These are phyloP conservation scores for Felis chaus DNA, from an alignment of 2,113 vertebrate genomes.

Conservation along the genomic window DNA sequence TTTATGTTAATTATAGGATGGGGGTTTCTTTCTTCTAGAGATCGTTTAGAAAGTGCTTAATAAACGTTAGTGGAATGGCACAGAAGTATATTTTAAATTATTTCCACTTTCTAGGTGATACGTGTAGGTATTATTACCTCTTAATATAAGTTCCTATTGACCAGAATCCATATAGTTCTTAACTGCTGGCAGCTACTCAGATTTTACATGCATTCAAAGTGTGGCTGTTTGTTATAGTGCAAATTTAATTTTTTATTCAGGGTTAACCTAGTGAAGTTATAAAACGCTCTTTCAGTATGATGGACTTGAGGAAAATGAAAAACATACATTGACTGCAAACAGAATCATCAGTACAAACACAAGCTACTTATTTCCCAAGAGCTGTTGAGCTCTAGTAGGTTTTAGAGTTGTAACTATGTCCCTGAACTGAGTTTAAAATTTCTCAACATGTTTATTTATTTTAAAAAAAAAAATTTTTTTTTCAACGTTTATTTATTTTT, in stretches of 20 bases:
- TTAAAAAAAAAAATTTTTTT: too few species aligned
- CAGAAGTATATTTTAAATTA: constrained; percentile 10
- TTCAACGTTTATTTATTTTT: too few species aligned
- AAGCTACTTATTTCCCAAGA: not conserved
- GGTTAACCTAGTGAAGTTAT: constrained; percentile 32
- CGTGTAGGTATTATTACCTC: not conserved
- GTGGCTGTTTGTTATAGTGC: not conserved
- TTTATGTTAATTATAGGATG: constrained; percentile 3
- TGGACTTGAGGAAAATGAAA: not conserved
- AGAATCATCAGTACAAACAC: constrained; percentile 10
- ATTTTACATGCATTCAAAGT: not conserved
- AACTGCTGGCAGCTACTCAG: not conserved
- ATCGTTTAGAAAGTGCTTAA: not conserved
- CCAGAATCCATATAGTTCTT: not conserved
- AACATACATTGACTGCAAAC: not conserved
- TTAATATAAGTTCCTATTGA: not conserved
- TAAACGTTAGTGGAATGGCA: constrained; percentile 11
- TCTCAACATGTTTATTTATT: too few species aligned
- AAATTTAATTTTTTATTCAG: constrained; percentile 12
- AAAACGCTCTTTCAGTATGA: not conserved
- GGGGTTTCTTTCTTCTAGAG: not conserved
- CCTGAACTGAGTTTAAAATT: not conserved
- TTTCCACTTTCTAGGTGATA: not conserved
- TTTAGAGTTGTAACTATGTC: not conserved
- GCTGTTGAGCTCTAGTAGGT: not conserved